Percentiles rank a stretch among this genome's conserved stretches.
Evolutionary conservation across 92 coral and sea anemone genomes (phyloP).

Genomic region (Pocillopora grandis): DNA sequence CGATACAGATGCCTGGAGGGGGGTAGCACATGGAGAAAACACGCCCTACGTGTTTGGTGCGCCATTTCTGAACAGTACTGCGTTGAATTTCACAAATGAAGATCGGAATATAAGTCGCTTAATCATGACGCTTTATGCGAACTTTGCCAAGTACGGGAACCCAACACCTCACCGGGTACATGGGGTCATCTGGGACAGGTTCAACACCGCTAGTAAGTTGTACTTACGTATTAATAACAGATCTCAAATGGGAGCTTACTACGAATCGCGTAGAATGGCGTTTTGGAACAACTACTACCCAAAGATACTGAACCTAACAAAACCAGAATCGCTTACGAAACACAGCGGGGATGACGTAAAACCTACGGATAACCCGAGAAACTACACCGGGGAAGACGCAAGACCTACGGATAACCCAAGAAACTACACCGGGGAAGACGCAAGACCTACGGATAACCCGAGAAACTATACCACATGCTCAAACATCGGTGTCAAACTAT

Average conservation of each 20-base stretch:
- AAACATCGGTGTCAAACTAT: not conserved
- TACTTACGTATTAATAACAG: slow-evolving; percentile 46
- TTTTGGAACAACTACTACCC: slow-evolving; percentile 75
- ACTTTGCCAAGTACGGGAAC: slow-evolving; percentile 62
- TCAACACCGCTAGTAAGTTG: slow-evolving; percentile 39
- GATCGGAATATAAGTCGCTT: slow-evolving; percentile 68
- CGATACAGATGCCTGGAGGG: slow-evolving; percentile 31
- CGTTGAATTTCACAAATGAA: slow-evolving; percentile 34
- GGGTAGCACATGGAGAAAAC: slow-evolving; percentile 57
- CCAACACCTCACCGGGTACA: slow-evolving; percentile 55
- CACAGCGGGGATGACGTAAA: not conserved
- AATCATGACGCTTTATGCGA: slow-evolving; percentile 58
- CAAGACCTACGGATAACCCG: too few relatives aligned
- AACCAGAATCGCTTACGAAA: not conserved
- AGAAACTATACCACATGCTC: not conserved
- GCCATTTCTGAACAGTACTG: slow-evolving; percentile 48
- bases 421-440: not conserved
- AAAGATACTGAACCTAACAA: slow-evolving; percentile 30
- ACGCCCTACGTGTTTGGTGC: slow-evolving; percentile 70
- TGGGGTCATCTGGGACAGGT: slow-evolving; percentile 58
- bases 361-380: not conserved
- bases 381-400: not conserved
- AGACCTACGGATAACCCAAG: too few relatives aligned
- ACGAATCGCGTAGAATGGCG: slow-evolving; percentile 69
- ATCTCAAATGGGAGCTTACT: slow-evolving; percentile 50